A percentile compares a stretch with the other conserved stretches of the same genome.
Conservation (phyloP, 92 coral and sea anemone genomes). For the Montipora capitata region DNA sequence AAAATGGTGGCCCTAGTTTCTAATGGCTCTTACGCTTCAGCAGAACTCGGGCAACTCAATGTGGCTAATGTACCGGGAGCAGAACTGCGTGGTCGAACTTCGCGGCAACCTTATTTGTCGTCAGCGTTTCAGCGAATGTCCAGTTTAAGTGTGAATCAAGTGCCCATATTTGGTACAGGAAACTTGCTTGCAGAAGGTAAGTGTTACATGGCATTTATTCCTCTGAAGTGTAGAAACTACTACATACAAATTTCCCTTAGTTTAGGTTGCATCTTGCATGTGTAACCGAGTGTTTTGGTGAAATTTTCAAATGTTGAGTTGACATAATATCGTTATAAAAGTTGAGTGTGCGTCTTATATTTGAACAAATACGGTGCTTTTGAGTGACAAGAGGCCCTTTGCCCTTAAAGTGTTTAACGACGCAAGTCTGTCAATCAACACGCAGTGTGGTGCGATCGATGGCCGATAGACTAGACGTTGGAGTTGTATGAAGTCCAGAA, state of each 20-base stretch:
- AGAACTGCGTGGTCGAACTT: background rate
- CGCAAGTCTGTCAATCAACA: no score
- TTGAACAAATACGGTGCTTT: no score
- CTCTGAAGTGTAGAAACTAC: background rate
- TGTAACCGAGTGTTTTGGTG: no score
- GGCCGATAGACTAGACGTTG: no score
- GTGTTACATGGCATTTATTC: background rate
- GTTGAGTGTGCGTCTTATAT: no score
- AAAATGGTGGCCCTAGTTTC: constrained; percentile 3
- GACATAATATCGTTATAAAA: no score
- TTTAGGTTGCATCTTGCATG: no score
- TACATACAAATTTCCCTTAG: background rate
- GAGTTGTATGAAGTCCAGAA: no score
- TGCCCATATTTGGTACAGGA: constrained; percentile 27
- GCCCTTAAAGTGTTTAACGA: no score
- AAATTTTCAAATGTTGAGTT: no score
- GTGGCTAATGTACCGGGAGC: background rate
- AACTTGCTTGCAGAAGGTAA: constrained; percentile 17
- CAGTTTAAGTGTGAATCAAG: constrained; percentile 3
- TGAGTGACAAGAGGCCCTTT: no score
- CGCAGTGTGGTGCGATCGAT: no score
- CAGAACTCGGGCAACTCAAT: background rate
- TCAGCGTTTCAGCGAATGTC: background rate
- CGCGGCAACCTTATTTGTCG: background rate
- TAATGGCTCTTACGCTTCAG: background rate